phyloP scores from a whole-genome alignment of 2,888 invertebrate species.

The Priocnemis perturbator region DNA sequence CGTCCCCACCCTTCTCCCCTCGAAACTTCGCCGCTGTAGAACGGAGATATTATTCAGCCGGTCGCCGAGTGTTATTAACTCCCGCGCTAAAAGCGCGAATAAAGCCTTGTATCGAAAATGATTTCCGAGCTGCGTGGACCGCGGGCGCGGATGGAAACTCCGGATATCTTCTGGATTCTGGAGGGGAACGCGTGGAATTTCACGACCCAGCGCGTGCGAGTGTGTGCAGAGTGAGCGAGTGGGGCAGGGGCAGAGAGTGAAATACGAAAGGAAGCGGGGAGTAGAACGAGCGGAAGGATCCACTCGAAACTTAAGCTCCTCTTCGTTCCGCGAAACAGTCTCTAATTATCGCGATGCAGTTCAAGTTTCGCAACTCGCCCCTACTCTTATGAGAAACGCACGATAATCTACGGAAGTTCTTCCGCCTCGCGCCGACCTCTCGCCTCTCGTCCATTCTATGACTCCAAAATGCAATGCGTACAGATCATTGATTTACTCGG shows the following conservation, averaged over 20 bases:
- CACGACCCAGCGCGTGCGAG: conserved; percentile 2
- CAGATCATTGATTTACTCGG: conserved; percentile 30
- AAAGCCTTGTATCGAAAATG: conserved; percentile 43
- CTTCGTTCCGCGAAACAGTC: conserved; percentile 45
- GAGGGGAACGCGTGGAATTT: conserved; percentile 1
- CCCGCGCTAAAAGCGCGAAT: conserved; percentile 37
- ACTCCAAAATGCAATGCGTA: conserved; percentile 19
- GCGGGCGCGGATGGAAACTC: neutral
- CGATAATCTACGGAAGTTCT: conserved; percentile 23
- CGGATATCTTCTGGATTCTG: neutral
- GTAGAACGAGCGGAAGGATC: conserved; percentile 36
- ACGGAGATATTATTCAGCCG: conserved; percentile 52
- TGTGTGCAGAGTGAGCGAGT: neutral
- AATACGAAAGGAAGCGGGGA: conserved; percentile 8
- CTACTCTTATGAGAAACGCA: conserved; percentile 39
- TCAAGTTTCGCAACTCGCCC: conserved; percentile 42
- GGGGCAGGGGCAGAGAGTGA: neutral
- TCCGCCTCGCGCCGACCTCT: neutral
- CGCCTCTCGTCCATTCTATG: conserved; percentile 14
- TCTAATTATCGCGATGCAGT: conserved; percentile 51
- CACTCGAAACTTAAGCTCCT: conserved; percentile 42
- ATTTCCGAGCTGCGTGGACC: conserved; percentile 13
- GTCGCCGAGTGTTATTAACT: conserved; percentile 49
- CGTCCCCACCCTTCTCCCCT: conserved; percentile 10
- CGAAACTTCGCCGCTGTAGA: conserved; percentile 46